Evolutionary conservation across 2,888 invertebrate species (phyloP).

Genomic region (Cotesia congregata): DNA sequence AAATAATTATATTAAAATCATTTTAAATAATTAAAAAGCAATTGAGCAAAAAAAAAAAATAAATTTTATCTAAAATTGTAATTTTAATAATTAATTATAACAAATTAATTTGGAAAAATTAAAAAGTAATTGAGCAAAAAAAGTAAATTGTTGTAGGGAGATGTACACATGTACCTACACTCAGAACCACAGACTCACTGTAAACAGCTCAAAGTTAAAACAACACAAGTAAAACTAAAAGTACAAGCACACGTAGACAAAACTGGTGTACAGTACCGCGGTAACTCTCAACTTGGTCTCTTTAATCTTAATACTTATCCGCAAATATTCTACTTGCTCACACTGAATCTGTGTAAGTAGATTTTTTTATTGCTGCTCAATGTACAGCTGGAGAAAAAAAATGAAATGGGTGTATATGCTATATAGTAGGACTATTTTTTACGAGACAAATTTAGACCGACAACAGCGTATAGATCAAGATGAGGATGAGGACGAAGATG

Average conservation of each 20-base stretch:
- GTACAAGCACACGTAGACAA: neutral
- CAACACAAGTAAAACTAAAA: neutral
- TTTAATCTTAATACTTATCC: neutral
- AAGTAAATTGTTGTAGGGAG: too few relatives aligned
- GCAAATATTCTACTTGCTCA: neutral
- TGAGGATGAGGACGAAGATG: conserved; percentile 36
- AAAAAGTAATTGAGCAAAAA: too few relatives aligned
- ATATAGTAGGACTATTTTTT: conserved; percentile 44
- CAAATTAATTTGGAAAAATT: too few relatives aligned
- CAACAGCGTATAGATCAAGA: conserved; percentile 45
- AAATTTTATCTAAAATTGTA: too few relatives aligned
- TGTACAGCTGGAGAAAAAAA: conserved; percentile 9
- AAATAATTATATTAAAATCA: too few relatives aligned
- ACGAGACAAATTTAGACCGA: conserved; percentile 49
- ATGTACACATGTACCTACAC: too few relatives aligned
- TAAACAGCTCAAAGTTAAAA: neutral
- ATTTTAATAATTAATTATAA: too few relatives aligned
- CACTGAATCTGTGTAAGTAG: neutral
- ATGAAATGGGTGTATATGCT: conserved; percentile 29
- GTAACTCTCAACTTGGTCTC: neutral
- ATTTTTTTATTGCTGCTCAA: conserved; percentile 19
- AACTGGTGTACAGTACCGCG: neutral
- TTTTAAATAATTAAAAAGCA: too few relatives aligned
- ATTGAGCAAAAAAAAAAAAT: too few relatives aligned
- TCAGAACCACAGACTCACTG: too few relatives aligned